A percentile compares a stretch with the other conserved stretches of the same genome.
Conservation (phyloP, 2,888 invertebrate genomes). For the Drosophila nr. fundita region DNA sequence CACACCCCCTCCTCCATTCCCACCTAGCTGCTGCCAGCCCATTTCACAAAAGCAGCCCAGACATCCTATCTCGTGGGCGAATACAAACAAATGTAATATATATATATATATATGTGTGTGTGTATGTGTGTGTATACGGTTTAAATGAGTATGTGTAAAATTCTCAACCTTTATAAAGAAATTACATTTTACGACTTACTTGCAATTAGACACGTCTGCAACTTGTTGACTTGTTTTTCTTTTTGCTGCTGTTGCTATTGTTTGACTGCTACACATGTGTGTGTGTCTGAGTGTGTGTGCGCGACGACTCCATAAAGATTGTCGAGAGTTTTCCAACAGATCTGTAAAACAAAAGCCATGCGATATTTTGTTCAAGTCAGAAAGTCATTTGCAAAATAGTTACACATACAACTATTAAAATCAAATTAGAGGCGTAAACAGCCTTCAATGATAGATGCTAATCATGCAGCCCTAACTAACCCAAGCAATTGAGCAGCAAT, state of each 20-base stretch:
- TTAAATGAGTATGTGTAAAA: background rate
- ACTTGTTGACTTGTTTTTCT: conserved; percentile 28
- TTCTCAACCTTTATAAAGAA: conserved; percentile 54
- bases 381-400: conserved; percentile 3
- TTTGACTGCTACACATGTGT: conserved; percentile 7
- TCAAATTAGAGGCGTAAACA: background rate
- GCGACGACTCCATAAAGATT: conserved; percentile 14
- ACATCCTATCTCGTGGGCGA: conserved; percentile 3
- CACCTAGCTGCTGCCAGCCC: conserved; percentile 9
- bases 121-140: conserved; percentile 13
- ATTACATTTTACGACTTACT: conserved; percentile 67
- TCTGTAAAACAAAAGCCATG: conserved; percentile 41
- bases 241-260: background rate
- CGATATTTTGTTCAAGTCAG: conserved; percentile 19
- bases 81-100: background rate
- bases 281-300: conserved; percentile 8
- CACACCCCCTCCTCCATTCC: background rate
- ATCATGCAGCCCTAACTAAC: conserved; percentile 7
- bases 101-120: conserved; percentile 4
- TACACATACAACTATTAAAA: background rate
- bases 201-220: conserved; percentile 59
- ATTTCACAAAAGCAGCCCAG: conserved; percentile 16
- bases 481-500: conserved; percentile 6
- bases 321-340: conserved; percentile 30
- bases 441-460: conserved; percentile 16